Evolutionary conservation across 2,113 vertebrate species (phyloP).

Genomic region (Heloderma charlesbogerti): DNA sequence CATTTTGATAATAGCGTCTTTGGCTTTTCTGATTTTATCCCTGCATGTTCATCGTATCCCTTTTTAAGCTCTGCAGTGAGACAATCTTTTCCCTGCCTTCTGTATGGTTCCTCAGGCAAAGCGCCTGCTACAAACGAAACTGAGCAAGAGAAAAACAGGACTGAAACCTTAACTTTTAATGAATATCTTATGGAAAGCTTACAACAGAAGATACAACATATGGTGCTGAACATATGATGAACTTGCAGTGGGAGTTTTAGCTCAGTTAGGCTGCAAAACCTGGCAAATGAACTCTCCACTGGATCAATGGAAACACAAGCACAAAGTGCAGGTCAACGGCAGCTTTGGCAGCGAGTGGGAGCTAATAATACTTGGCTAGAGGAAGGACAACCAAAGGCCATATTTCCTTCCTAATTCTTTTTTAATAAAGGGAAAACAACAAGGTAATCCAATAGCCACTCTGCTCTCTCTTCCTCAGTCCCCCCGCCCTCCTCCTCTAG

Average conservation of each 20-base stretch:
- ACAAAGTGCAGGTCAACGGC: background rate
- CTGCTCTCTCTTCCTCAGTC: background rate
- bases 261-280: conserved; percentile 58
- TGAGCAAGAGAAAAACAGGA: conserved; percentile 56
- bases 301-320: conserved; percentile 2
- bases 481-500: background rate
- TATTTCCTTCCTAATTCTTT: conserved; percentile 12
- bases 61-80: background rate
- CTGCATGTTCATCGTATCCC: background rate
- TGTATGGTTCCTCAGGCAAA: background rate
- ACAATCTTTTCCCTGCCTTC: background rate
- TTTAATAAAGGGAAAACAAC: conserved; percentile 11
- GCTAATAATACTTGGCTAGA: conserved; percentile 14
- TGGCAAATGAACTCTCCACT: conserved; percentile 30
- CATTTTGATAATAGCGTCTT: background rate
- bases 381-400: background rate
- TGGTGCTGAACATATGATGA: conserved; percentile 59
- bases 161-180: conserved; percentile 61
- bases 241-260: conserved; percentile 43
- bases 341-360: background rate
- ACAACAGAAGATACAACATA: conserved; percentile 57
- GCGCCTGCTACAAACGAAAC: accelerated
- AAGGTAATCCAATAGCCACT: background rate
- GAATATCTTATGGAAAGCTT: conserved; percentile 48
- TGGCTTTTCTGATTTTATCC: background rate